A percentile compares a stretch with the other conserved stretches of the same genome.
These are phyloP conservation scores for Syngnathus acus DNA, from an alignment of 2,797 vertebrate genomes.

Conservation along the genomic window DNA sequence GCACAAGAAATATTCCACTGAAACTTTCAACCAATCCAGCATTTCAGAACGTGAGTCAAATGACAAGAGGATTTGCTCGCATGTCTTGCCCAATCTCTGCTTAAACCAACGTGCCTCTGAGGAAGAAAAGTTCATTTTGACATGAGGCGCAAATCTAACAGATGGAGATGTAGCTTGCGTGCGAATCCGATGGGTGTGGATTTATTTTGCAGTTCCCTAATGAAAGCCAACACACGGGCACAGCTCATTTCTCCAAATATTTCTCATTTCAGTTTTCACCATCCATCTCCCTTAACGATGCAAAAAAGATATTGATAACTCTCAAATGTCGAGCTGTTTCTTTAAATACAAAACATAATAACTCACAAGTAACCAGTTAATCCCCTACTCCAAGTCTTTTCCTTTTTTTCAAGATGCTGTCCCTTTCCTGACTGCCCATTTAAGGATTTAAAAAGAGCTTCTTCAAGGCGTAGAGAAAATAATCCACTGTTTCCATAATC, in stretches of 20 bases:
- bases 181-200: background rate
- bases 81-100: background rate
- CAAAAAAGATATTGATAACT: background rate
- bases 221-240: background rate
- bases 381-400: background rate
- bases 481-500: slow-evolving; percentile 60
- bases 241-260: background rate
- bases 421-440: slow-evolving; percentile 50
- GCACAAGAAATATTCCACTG: background rate
- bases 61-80: background rate
- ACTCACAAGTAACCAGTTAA: background rate
- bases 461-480: slow-evolving; percentile 33
- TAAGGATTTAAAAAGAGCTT: slow-evolving; percentile 39
- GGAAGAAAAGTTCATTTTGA: slow-evolving; percentile 7
- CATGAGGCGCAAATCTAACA: background rate
- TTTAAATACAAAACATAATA: background rate
- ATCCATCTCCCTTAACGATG: background rate
- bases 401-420: slow-evolving; percentile 29
- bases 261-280: background rate
- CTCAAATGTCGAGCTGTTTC: background rate
- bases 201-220: background rate
- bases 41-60: background rate
- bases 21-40: background rate
- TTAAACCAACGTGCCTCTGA: background rate
- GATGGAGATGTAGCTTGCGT: slow-evolving; percentile 2